Evolutionary conservation across 2,113 vertebrate genomes (phyloP).

Genomic region (Chunga burmeisteri): DNA sequence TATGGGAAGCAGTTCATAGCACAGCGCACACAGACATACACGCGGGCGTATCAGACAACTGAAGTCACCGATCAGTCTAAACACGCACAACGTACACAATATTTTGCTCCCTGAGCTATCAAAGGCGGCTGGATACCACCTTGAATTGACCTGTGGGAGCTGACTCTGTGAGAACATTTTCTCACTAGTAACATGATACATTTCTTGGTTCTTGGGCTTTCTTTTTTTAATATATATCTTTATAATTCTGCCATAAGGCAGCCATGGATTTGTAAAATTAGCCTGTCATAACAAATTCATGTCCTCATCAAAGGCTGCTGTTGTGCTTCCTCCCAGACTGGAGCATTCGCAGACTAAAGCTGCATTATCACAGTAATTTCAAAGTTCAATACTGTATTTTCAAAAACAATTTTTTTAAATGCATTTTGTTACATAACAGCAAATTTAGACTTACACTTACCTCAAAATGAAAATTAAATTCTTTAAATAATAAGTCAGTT

Average conservation of each 20-base stretch:
- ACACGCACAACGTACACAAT: neutral
- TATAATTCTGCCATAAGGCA: slow-evolving; percentile 53
- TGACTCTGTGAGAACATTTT: neutral
- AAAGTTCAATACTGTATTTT: slow-evolving; percentile 51
- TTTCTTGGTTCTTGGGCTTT: neutral
- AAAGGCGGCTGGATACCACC: neutral
- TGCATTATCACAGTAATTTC: slow-evolving; percentile 51
- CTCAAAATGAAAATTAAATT: slow-evolving; percentile 38
- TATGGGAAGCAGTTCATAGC: neutral
- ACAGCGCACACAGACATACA: neutral
- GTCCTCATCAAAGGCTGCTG: slow-evolving; percentile 63
- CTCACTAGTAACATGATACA: neutral
- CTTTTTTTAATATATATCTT: slow-evolving; percentile 38
- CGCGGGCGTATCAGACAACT: neutral
- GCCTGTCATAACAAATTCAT: slow-evolving; percentile 70
- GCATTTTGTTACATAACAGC: slow-evolving; percentile 48
- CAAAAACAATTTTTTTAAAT: slow-evolving; percentile 61
- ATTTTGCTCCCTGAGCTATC: neutral
- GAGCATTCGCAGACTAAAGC: slow-evolving; percentile 26
- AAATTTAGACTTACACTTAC: slow-evolving; percentile 15
- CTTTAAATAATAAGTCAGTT: slow-evolving; percentile 33
- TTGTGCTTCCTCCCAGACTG: slow-evolving; percentile 45
- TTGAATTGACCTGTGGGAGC: slow-evolving; percentile 26
- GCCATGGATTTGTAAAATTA: slow-evolving; percentile 61
- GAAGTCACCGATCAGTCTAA: neutral